Conservation (phyloP, 2,113 vertebrate genomes). For the Rhinogobius similis region DNA sequence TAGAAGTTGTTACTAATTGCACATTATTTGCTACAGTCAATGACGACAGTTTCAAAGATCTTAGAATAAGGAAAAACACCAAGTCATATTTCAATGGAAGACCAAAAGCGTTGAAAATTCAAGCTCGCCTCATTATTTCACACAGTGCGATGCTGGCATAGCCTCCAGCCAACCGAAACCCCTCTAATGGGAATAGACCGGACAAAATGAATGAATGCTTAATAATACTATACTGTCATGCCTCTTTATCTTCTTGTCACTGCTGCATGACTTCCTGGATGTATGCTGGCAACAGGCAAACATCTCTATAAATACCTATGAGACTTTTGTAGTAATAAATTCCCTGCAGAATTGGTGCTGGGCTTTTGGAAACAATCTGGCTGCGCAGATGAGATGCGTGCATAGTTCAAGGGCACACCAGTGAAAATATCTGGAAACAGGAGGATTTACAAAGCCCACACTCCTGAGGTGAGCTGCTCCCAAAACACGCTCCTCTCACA, state of each 20-base stretch:
- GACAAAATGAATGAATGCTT: not conserved
- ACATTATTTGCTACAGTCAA: not conserved
- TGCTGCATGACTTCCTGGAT: conserved; percentile 8
- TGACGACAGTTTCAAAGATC: not conserved
- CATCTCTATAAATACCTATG: conserved; percentile 58
- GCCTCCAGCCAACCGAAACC: not conserved
- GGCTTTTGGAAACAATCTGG: conserved; percentile 34
- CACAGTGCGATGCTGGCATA: not conserved
- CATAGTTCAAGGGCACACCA: conserved; percentile 61
- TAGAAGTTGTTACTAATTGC: not conserved
- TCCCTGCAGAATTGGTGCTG: conserved; percentile 34
- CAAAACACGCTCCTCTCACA: conserved; percentile 21
- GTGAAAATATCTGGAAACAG: conserved; percentile 43
- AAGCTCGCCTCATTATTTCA: not conserved
- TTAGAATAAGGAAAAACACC: not conserved
- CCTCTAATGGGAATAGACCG: not conserved
- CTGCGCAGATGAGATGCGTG: conserved; percentile 51
- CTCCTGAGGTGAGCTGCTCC: conserved; percentile 9
- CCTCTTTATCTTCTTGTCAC: conserved; percentile 11
- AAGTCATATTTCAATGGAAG: not conserved
- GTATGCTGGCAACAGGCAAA: conserved; percentile 17
- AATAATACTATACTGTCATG: not conserved
- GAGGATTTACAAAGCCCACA: conserved; percentile 20
- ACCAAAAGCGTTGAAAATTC: not conserved
- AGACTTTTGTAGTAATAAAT: conserved; percentile 47